phyloP scores from a whole-genome alignment of 2,113 vertebrate species.

The Hyaena hyaena region DNA sequence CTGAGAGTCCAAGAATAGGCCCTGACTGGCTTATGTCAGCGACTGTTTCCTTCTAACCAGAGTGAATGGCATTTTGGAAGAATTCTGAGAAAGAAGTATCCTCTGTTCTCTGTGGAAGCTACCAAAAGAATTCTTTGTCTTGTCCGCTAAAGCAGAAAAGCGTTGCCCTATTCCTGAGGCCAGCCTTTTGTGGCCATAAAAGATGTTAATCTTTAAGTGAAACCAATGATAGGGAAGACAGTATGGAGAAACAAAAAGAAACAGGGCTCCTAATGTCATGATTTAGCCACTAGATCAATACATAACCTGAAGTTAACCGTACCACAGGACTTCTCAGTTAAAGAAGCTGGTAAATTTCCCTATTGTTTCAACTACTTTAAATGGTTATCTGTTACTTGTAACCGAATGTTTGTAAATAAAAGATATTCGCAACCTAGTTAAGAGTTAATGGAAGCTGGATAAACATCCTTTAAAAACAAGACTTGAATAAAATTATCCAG shows the following conservation, averaged over 20 bases:
- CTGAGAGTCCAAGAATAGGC: not conserved
- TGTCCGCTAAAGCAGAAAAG: not conserved
- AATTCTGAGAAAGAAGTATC: not conserved
- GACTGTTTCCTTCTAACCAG: not conserved
- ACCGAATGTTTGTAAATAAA: not conserved
- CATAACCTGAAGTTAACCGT: not conserved
- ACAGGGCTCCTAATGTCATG: not conserved
- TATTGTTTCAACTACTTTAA: not conserved
- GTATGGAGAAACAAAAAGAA: not conserved
- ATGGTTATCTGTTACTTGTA: not conserved
- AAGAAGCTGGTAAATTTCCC: not conserved
- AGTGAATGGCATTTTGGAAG: not conserved
- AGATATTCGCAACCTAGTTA: not conserved
- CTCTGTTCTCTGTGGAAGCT: not conserved
- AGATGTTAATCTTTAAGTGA: not conserved
- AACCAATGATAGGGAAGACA: not conserved
- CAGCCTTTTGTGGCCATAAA: not conserved
- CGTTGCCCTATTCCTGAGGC: not conserved
- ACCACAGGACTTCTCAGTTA: not conserved
- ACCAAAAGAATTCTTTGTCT: not conserved
- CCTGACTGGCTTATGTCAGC: not conserved
- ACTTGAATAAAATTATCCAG: constrained; percentile 4
- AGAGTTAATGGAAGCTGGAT: not conserved
- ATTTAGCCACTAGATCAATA: not conserved
- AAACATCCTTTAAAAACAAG: not conserved